Percentiles rank a stretch among this genome's conserved stretches.
These are phyloP conservation scores for Pseudomyrmex cubaensis DNA, from an alignment of 1,140 invertebrate genomes.

Conservation along the genomic window DNA sequence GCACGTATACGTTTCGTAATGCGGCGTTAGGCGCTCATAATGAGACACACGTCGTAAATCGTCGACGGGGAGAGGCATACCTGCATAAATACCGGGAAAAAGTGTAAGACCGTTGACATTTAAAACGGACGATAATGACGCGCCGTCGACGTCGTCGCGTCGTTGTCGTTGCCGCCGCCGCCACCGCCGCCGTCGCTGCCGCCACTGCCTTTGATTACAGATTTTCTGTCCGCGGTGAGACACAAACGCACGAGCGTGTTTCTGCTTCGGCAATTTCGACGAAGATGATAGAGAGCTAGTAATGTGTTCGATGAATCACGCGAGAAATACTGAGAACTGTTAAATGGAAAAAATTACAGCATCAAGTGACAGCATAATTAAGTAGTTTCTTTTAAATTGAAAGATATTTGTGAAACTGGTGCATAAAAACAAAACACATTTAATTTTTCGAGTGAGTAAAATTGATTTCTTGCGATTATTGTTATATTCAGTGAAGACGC, in stretches of 20 bases:
- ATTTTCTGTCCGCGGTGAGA: constrained; percentile 40
- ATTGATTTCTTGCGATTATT: neutral
- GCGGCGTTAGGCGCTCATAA: constrained; percentile 70
- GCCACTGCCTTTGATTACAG: constrained; percentile 67
- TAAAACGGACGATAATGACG: constrained; percentile 78
- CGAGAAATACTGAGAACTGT: neutral
- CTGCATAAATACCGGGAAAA: constrained; percentile 70
- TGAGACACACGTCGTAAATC: constrained; percentile 73
- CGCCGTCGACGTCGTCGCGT: constrained; percentile 15
- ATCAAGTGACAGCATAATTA: neutral
- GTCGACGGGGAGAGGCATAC: constrained; percentile 64
- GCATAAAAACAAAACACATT: neutral
- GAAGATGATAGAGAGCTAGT: neutral
- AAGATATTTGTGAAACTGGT: too few relatives aligned
- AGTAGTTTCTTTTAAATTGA: too few relatives aligned
- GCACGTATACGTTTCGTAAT: constrained; percentile 71
- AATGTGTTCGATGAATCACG: neutral
- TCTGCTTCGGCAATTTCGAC: neutral
- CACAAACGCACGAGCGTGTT: neutral
- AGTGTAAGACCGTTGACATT: constrained; percentile 80
- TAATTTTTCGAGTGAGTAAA: neutral
- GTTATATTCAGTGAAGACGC: neutral
- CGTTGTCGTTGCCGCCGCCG: too few relatives aligned
- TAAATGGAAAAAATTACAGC: constrained; percentile 4
- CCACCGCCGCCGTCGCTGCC: too few relatives aligned